These are phyloP conservation scores for Halichoeres trimaculatus DNA, from an alignment of 2,113 vertebrate genomes.

Conservation along the genomic window DNA sequence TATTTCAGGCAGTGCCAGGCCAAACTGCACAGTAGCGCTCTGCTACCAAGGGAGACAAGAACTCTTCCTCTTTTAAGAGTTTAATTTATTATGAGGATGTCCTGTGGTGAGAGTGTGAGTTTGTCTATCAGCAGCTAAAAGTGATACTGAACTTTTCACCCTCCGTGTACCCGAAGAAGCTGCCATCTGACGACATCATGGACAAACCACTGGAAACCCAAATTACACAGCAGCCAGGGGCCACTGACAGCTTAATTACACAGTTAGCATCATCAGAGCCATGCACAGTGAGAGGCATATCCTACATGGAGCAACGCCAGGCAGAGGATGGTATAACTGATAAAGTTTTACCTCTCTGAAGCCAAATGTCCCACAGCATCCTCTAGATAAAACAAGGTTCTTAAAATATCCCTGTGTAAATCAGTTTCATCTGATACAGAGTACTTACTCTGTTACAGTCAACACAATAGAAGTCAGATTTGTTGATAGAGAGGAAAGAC, in stretches of 20 bases:
- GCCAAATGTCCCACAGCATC: conserved; percentile 13
- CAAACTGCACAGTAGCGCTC: conserved; percentile 26
- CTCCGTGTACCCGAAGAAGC: conserved; percentile 64
- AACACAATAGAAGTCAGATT: conserved; percentile 9
- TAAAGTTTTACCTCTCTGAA: background rate
- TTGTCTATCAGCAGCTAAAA: conserved; percentile 51
- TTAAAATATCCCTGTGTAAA: background rate
- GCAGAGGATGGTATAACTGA: conserved; percentile 41
- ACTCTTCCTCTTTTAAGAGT: conserved; percentile 24
- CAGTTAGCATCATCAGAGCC: conserved; percentile 74
- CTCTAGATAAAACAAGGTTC: conserved; percentile 4
- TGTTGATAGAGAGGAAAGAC: conserved; percentile 9
- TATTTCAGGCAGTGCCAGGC: background rate
- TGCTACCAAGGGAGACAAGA: conserved; percentile 11
- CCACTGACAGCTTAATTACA: conserved; percentile 83
- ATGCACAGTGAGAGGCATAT: conserved; percentile 61
- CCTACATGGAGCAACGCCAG: conserved; percentile 61
- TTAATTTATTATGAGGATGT: conserved; percentile 8
- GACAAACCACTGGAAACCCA: conserved; percentile 71
- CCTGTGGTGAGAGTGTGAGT: conserved; percentile 36
- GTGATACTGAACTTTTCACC: conserved; percentile 81
- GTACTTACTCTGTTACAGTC: conserved; percentile 4
- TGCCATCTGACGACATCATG: conserved; percentile 72
- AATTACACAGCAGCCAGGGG: conserved; percentile 79
- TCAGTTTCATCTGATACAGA: background rate